Conservation (phyloP, 2,888 invertebrate species). For the Leptopterna dolabrata region DNA sequence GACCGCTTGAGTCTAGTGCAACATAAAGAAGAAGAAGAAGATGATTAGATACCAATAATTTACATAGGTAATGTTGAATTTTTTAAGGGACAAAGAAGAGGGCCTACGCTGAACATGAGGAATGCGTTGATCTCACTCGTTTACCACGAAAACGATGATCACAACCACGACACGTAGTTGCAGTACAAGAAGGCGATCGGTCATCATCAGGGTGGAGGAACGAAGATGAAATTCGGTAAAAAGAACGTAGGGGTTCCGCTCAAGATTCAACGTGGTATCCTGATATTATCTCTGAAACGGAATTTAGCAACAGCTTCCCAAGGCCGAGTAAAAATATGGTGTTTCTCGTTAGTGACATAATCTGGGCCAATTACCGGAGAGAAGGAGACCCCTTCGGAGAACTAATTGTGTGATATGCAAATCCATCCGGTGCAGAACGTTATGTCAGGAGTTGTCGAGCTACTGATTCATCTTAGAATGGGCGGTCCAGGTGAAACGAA, state of each 20-base stretch:
- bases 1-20: too few relatives aligned
- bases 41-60: too few relatives aligned
- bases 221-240: background rate
- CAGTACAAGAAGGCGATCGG: too few relatives aligned
- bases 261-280: conserved; percentile 1
- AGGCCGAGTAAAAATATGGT: conserved; percentile 17
- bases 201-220: background rate
- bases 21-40: too few relatives aligned
- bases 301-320: conserved; percentile 18
- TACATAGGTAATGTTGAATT: too few relatives aligned
- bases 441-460: background rate
- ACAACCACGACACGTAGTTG: too few relatives aligned
- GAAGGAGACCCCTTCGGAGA: background rate
- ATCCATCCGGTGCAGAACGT: background rate
- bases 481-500: background rate
- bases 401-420: conserved; percentile 22
- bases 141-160: background rate
- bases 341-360: conserved; percentile 31
- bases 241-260: background rate
- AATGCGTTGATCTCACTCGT: background rate
- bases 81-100: too few relatives aligned
- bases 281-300: background rate
- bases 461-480: conserved; percentile 12
- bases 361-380: background rate
- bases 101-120: too few relatives aligned